Conservation (phyloP, 2,888 invertebrate species). For the Lapara coniferarum region DNA sequence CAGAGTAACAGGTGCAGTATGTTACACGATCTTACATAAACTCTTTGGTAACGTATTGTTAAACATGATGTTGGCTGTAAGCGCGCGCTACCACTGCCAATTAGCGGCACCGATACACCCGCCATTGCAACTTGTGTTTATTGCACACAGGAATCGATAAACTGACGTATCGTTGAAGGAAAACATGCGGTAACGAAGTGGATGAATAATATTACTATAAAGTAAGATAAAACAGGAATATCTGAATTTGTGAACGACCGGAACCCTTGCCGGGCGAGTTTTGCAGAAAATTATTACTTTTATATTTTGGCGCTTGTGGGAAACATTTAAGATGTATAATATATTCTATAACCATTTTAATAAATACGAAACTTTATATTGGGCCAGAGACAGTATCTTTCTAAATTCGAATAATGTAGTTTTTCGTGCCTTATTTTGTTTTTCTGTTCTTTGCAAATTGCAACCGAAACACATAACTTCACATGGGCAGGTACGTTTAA, state of each 20-base stretch:
- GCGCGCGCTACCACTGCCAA: constrained; percentile 25
- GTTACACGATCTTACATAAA: constrained; percentile 26
- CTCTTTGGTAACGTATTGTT: constrained; percentile 31
- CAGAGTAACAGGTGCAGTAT: not conserved
- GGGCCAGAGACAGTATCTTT: no score
- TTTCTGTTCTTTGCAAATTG: no score
- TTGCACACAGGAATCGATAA: constrained; percentile 16
- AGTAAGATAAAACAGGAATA: not conserved
- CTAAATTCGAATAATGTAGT: no score
- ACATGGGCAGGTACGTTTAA: no score
- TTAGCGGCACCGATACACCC: constrained; percentile 21
- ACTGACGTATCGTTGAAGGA: constrained; percentile 1
- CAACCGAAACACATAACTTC: no score
- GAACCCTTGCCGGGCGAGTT: not conserved
- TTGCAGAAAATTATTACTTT: not conserved
- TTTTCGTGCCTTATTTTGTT: no score
- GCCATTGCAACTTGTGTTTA: constrained; percentile 13
- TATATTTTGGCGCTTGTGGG: not conserved
- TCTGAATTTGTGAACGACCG: not conserved
- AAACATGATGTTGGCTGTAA: constrained; percentile 25
- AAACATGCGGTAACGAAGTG: constrained; percentile 1
- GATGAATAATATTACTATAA: not conserved
- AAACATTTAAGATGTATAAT: not conserved
- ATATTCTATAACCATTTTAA: not conserved
- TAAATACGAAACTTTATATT: no score